Base-by-base conservation (phyloP, 2,797 vertebrate genomes). In the Pangasius djambal region DNA sequence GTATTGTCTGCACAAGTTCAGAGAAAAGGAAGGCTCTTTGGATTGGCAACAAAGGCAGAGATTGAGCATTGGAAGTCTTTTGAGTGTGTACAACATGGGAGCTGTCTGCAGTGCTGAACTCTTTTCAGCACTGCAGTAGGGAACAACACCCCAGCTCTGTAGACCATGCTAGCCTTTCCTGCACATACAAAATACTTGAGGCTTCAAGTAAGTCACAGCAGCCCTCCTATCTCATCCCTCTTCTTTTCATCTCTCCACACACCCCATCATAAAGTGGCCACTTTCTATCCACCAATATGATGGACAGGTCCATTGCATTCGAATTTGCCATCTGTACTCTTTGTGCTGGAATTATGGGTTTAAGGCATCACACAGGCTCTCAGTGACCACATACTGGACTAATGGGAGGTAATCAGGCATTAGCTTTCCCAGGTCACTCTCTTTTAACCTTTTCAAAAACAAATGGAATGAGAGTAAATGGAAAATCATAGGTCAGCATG, bases 351-450 rank as follows among this genome's bases (percentile, higher is more conserved):
- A 70, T 86, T 87, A 90, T 88, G 75, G 75, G 87, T 90, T 87
- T 87, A 88, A 89, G 89, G 87, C 90, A 89, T 89, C 89, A 90
- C 89, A 87, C 91, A 87, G 86, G 89, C 90, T 92, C 90, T 91
- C 90, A 86, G 87, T 89, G 90, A 90, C 90, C 89, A 72, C 90
- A 91, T 88, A 79, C 85, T 34, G 74, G 79, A 89, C 90, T 92
- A 92, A 91, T 92, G 90, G 91, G 89, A 89, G 89, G 89, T 92
- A 92, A 92, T 92, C 85, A 90, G 90, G 90, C 91, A 86, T 91
- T 90, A 89, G 90, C 90, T 90, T 91, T 92, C 88, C 85, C 86
- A 85, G 91, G 90, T 92, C 91, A 92, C 75, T 89, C 86, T 91
- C 85, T 77, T 88, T 92, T 92, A 92, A 91, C 91, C 91, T 90